Percentiles rank a stretch among this genome's conserved stretches.
Conservation (phyloP, 1,140 invertebrate genomes). For the Scaptomyza graminum region DNA sequence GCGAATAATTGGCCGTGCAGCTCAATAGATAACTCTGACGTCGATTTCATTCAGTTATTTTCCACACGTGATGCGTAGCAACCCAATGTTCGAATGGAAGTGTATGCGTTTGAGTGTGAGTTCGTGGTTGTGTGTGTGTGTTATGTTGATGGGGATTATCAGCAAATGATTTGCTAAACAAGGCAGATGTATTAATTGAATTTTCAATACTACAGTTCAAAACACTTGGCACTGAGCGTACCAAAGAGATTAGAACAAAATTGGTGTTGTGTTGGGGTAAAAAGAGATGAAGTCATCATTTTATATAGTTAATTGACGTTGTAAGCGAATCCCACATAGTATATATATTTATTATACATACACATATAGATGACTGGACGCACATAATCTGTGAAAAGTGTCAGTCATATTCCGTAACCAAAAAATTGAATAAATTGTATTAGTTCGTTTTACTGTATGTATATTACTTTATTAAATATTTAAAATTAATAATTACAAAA, state of each 20-base stretch:
- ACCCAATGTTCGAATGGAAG: slow-evolving; percentile 4
- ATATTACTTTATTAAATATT: slow-evolving; percentile 76
- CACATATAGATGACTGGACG: not conserved
- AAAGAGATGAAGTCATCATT: slow-evolving; percentile 44
- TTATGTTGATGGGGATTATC: slow-evolving; percentile 24
- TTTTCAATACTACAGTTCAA: slow-evolving; percentile 32
- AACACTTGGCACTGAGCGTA: slow-evolving; percentile 21
- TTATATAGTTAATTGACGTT: slow-evolving; percentile 29
- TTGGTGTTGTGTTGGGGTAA: slow-evolving; percentile 28
- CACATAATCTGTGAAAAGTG: not conserved
- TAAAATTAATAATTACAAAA: slow-evolving; percentile 76
- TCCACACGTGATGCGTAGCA: slow-evolving; percentile 43
- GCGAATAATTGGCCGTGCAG: slow-evolving; percentile 2
- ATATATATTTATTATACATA: not conserved
- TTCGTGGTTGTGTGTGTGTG: not conserved
- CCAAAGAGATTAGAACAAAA: slow-evolving; percentile 31
- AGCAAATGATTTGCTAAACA: slow-evolving; percentile 38
- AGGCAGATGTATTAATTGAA: slow-evolving; percentile 45
- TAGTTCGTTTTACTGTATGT: slow-evolving; percentile 36
- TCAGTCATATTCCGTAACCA: not conserved
- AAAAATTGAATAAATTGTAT: not conserved
- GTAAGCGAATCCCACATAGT: slow-evolving; percentile 15
- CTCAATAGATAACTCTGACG: slow-evolving; percentile 24
- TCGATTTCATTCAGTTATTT: slow-evolving; percentile 37
- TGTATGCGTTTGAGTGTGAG: not conserved